phyloP scores from a whole-genome alignment of 2,888 invertebrate genomes.

The Coleophora flavipennella region DNA sequence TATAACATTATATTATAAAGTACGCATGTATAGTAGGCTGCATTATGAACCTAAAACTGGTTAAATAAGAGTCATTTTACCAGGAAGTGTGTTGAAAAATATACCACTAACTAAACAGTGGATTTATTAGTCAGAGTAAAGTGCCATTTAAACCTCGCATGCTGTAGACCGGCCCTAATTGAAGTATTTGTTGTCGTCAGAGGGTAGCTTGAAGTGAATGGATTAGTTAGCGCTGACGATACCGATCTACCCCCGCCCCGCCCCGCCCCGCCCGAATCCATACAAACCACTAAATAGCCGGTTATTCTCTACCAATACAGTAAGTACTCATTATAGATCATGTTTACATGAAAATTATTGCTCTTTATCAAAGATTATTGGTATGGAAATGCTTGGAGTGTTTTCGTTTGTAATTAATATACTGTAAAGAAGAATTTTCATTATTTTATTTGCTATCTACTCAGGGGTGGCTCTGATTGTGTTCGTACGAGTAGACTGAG shows the following conservation, averaged over 20 bases:
- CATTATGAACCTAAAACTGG: too few species aligned
- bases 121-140: too few species aligned
- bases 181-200: slow-evolving; percentile 60
- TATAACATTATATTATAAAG: too few species aligned
- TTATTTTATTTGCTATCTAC: too few species aligned
- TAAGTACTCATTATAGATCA: background rate
- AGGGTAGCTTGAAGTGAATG: slow-evolving; percentile 53
- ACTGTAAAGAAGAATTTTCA: too few species aligned
- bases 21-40: too few species aligned
- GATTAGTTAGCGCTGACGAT: slow-evolving; percentile 58
- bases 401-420: background rate
- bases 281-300: background rate
- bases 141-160: too few species aligned
- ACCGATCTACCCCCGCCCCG: slow-evolving; percentile 39
- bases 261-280: slow-evolving; percentile 12
- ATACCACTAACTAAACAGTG: too few species aligned
- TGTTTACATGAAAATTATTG: slow-evolving; percentile 1
- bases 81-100: too few species aligned
- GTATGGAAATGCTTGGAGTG: slow-evolving; percentile 16
- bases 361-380: slow-evolving; percentile 18
- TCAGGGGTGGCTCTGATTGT: too few species aligned
- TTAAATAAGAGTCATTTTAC: too few species aligned
- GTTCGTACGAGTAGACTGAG: too few species aligned
- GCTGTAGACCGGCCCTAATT: slow-evolving; percentile 31
- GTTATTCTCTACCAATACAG: background rate